Evolutionary conservation across 2,113 vertebrate species (phyloP).

Genomic region (Copsychus sechellarum): DNA sequence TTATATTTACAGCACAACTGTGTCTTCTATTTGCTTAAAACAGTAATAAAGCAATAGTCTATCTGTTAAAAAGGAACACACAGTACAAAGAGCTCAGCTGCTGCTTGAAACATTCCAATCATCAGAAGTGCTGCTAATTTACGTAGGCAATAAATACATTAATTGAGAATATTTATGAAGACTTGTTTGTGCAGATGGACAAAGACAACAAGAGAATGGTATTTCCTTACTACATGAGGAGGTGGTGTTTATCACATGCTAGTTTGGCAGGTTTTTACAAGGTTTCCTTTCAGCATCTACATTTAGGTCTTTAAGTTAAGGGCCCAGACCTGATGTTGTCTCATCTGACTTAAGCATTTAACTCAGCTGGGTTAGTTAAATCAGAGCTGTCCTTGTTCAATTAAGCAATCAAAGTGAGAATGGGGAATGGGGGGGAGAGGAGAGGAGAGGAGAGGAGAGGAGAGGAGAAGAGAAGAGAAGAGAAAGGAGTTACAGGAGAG

Average conservation of each 20-base stretch:
- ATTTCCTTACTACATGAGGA: not conserved
- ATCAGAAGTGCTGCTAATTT: conserved; percentile 41
- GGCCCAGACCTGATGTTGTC: not conserved
- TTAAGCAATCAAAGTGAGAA: not conserved
- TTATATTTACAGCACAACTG: conserved; percentile 10
- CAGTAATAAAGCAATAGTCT: not conserved
- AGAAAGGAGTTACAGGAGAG: too few relatives aligned
- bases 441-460: too few relatives aligned
- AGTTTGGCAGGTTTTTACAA: not conserved
- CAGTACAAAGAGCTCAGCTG: conserved; percentile 27
- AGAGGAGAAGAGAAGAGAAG: not conserved
- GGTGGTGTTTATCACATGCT: not conserved
- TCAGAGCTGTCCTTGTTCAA: not conserved
- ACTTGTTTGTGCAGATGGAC: conserved; percentile 19
- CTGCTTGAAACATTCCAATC: not conserved
- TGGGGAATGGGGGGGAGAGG: not conserved
- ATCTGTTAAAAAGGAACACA: not conserved
- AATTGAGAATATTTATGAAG: conserved; percentile 35
- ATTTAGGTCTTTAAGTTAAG: not conserved
- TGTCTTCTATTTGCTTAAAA: not conserved
- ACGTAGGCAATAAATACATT: conserved; percentile 15
- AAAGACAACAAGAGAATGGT: not conserved
- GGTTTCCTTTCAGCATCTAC: not conserved
- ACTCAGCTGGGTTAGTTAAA: not conserved
- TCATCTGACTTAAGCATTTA: not conserved